A percentile compares a stretch with the other conserved stretches of the same genome.
phyloP scores from a whole-genome alignment of 2,797 vertebrate species.

The Salmo trutta region DNA sequence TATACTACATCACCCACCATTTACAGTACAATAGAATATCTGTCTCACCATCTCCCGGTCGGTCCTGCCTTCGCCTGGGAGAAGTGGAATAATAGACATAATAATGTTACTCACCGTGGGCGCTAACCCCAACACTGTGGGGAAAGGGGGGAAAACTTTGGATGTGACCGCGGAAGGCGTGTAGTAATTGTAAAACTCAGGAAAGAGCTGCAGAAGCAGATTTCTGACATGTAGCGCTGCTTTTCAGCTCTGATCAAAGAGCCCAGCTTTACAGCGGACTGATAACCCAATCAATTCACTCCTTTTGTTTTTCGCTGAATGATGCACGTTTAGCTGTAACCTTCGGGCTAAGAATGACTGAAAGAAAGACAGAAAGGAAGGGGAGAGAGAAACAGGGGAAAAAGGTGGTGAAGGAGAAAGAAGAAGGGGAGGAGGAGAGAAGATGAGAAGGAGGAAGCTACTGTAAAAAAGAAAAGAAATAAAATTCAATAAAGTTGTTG shows the following conservation, averaged over 20 bases:
- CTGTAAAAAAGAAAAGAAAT: conserved; percentile 39
- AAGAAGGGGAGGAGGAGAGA: conserved; percentile 10
- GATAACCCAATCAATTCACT: conserved; percentile 83
- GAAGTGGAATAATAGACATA: conserved; percentile 45
- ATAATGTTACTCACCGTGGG: conserved; percentile 56
- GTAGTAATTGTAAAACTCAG: conserved; percentile 82
- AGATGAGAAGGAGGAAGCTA: conserved; percentile 43
- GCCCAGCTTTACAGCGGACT: conserved; percentile 64
- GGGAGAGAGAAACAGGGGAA: conserved; percentile 39
- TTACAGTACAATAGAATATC: conserved; percentile 38
- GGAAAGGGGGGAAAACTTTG: conserved; percentile 63
- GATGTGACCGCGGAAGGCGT: conserved; percentile 70
- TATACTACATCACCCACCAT: conserved; percentile 5
- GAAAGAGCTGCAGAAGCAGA: conserved; percentile 82
- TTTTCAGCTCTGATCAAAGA: conserved; percentile 77
- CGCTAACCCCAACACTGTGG: conserved; percentile 64
- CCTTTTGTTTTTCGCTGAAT: conserved; percentile 90
- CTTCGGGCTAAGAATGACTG: conserved; percentile 78
- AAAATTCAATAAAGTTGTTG: conserved; percentile 75
- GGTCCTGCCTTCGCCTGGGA: conserved; percentile 39
- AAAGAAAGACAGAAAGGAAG: conserved; percentile 48
- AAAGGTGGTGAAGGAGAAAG: conserved; percentile 24
- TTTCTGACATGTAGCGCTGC: conserved; percentile 79
- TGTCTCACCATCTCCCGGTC: conserved; percentile 43
- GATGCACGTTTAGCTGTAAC: conserved; percentile 85